Evolutionary conservation across 2,113 vertebrate species (phyloP).

Genomic region (Poeciliopsis occidentalis): DNA sequence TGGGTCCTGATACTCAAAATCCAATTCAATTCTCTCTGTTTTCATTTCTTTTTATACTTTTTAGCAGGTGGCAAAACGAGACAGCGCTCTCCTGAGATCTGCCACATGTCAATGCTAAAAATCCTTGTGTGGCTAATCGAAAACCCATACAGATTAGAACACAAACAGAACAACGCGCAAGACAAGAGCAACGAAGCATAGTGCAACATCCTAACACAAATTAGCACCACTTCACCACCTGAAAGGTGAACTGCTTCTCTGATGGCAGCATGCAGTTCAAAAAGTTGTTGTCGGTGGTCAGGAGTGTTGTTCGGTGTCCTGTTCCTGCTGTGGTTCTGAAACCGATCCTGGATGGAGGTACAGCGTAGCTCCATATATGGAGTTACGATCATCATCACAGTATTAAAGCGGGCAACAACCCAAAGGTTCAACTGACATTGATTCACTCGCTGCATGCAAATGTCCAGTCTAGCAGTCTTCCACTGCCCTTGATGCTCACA

Average conservation of each 20-base stretch:
- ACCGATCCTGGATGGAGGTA: neutral
- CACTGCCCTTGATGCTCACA: neutral
- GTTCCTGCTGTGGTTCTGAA: neutral
- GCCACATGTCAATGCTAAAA: neutral
- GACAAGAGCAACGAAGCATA: neutral
- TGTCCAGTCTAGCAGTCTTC: neutral
- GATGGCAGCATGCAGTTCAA: neutral
- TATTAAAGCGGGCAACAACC: neutral
- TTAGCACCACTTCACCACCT: neutral
- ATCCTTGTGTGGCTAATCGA: neutral
- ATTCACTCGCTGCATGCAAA: neutral
- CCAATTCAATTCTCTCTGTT: neutral
- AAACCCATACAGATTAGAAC: neutral
- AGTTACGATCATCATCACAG: neutral
- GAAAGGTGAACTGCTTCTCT: neutral
- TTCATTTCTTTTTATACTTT: neutral
- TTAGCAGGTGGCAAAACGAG: neutral
- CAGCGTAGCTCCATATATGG: neutral
- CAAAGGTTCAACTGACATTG: neutral
- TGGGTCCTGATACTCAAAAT: slow-evolving; percentile 4
- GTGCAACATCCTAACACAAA: neutral
- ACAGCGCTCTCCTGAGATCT: neutral
- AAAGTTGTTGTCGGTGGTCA: neutral
- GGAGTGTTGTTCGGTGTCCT: neutral
- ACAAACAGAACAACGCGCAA: neutral